phyloP scores from a whole-genome alignment of 2,113 vertebrate species.

The Motacilla tschutschensis region DNA sequence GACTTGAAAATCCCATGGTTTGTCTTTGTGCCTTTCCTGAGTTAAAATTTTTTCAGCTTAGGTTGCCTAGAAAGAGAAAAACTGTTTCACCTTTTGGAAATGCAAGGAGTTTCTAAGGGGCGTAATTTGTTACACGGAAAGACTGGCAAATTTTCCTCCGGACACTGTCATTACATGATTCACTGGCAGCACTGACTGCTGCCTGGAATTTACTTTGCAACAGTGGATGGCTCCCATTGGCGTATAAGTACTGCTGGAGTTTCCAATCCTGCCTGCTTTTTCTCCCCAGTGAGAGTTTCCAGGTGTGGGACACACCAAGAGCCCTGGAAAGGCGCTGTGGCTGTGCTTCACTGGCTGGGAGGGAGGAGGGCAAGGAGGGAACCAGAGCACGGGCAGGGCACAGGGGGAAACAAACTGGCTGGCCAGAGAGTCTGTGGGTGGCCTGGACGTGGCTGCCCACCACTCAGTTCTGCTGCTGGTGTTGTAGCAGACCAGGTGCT shows the following conservation, averaged over 20 bases:
- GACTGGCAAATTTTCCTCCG: neutral
- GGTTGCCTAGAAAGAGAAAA: neutral
- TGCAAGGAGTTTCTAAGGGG: neutral
- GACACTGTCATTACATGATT: neutral
- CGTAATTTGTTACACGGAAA: neutral
- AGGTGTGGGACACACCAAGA: neutral
- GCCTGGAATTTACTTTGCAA: neutral
- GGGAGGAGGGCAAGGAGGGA: neutral
- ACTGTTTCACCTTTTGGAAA: neutral
- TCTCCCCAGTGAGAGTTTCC: neutral
- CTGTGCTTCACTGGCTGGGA: neutral
- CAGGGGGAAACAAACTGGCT: neutral
- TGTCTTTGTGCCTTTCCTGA: neutral
- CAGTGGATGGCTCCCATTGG: neutral
- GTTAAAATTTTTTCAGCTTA: neutral
- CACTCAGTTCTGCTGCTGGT: neutral
- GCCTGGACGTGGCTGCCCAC: neutral
- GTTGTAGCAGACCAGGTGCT: neutral
- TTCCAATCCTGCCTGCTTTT: neutral
- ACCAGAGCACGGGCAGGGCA: neutral
- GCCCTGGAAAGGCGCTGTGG: fast-evolving
- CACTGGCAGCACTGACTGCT: neutral
- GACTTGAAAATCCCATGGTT: neutral
- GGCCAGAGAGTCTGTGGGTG: neutral
- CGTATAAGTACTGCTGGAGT: neutral